Base-by-base conservation (phyloP, 2,888 invertebrate genomes). In the Plagiodera versicolora region DNA sequence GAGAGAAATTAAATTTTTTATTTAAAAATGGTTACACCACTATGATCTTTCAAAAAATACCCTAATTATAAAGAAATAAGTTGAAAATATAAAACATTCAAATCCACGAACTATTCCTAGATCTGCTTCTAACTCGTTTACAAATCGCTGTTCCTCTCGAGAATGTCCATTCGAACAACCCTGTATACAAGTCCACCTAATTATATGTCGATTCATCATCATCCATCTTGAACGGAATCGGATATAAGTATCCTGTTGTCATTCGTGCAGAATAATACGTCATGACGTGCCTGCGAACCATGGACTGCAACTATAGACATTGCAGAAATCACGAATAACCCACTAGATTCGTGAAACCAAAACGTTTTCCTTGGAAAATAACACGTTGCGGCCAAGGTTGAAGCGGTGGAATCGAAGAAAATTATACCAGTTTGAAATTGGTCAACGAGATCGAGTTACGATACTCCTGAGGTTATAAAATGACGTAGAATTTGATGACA, bases 351-450 rank as follows among this genome's bases (percentile, higher is more conserved):
- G 19, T 16, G 32, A 35, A 51, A 35, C 52, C 18, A 9, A 52
- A 52, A 39, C 52, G 18, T 39, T 52, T 52, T 52, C 52, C 19
- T 52, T 20, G 35, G 52, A 20, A 52, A 52, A 52, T 52, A 39
- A 52, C 52, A 52, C 39, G 50, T 52, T 14, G 2, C 14, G 39
- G 11, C 52, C 52, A 32, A 39, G 52, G 16, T 11, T 52, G 14
- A 18, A 39, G 19, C 46, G 18, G 18, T 17, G 39, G 39, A 51
- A 51, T 52, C 39, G n/a, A 52, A 19, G 35, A 3, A 35, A 52
- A 52, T 18, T 14, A 24, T 24, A 52, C 20, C 39, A 20, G 52
- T 39, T 52, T 39, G 52, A 6, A 35, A 16, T 18, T 16, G 30
- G 30, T 17, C 17, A 49, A 39, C 28, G 2, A 24, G 24, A 49